Evolutionary conservation across 53 echinoderm and acorn worm genomes (phyloP).

Genomic region (Echinometra lucunter): DNA sequence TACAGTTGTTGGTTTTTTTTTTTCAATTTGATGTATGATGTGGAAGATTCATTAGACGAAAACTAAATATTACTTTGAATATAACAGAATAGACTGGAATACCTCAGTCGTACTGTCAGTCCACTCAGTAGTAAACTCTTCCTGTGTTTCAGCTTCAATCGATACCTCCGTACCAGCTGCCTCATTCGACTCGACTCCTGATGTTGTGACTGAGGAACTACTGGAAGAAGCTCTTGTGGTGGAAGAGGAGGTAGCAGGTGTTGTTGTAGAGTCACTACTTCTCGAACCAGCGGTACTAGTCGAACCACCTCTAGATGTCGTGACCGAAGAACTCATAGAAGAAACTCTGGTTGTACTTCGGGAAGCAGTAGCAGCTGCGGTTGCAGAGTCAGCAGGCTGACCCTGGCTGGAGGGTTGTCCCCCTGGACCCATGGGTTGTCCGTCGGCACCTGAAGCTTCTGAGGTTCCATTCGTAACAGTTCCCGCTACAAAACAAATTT

Average conservation of each 20-base stretch:
- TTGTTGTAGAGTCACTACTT: neutral
- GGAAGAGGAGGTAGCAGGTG: neutral
- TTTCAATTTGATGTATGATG: too few relatives aligned
- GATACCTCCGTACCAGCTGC: neutral
- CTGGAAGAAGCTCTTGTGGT: neutral
- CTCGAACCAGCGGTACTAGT: neutral
- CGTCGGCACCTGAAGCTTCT: neutral
- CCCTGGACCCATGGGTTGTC: neutral
- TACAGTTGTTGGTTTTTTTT: too few relatives aligned
- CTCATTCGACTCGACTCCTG: neutral
- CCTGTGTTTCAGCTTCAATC: conserved; percentile 1
- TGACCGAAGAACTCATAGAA: neutral
- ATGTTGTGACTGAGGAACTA: neutral
- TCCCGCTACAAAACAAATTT: neutral
- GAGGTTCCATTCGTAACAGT: neutral
- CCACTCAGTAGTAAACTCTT: neutral
- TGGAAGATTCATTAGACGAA: too few relatives aligned
- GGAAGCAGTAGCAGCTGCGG: neutral
- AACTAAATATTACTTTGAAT: too few relatives aligned
- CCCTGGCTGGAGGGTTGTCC: neutral
- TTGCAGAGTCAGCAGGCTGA: neutral
- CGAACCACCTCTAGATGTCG: neutral
- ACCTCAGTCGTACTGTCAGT: conserved; percentile 3
- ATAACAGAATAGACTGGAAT: neutral
- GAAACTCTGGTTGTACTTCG: neutral